phyloP scores from a whole-genome alignment of 2,888 invertebrate species.

The Lasioglossum oenotherae region DNA sequence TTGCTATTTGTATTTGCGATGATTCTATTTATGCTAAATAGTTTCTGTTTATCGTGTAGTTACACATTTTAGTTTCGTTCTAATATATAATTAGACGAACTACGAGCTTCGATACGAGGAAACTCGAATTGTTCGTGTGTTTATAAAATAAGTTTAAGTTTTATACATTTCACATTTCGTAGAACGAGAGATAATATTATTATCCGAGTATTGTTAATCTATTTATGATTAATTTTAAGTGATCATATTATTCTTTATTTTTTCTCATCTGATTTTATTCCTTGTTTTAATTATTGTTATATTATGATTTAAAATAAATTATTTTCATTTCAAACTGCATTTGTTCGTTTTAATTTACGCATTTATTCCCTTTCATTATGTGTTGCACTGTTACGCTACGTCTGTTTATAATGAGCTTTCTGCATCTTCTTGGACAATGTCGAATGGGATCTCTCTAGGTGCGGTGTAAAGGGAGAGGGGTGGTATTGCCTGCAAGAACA shows the following conservation, averaged over 20 bases:
- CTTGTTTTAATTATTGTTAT: constrained; percentile 22
- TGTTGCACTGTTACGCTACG: background rate
- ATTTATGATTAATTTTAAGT: constrained; percentile 18
- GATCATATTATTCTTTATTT: constrained; percentile 15
- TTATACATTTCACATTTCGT: constrained; percentile 14
- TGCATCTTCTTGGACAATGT: constrained; percentile 8
- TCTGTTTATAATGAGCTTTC: background rate
- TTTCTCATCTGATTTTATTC: constrained; percentile 16
- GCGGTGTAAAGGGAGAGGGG: constrained; percentile 59
- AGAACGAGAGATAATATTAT: background rate
- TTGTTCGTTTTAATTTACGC: constrained; percentile 25
- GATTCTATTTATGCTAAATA: background rate
- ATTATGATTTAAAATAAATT: constrained; percentile 43
- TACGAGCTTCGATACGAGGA: background rate
- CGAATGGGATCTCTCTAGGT: constrained; percentile 56
- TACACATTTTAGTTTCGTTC: background rate
- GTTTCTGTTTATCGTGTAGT: background rate
- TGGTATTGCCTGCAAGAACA: constrained; percentile 60
- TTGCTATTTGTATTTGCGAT: constrained; percentile 4
- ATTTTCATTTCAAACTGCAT: constrained; percentile 38
- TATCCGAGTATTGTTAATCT: background rate
- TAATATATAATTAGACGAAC: constrained; percentile 1
- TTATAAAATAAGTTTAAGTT: background rate
- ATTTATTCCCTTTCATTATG: background rate
- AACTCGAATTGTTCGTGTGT: constrained; percentile 2